Evolutionary conservation across 2,113 vertebrate genomes (phyloP), one percentile per base, ranked within the genome.

Genomic region (Scopus umbretta): DNA sequence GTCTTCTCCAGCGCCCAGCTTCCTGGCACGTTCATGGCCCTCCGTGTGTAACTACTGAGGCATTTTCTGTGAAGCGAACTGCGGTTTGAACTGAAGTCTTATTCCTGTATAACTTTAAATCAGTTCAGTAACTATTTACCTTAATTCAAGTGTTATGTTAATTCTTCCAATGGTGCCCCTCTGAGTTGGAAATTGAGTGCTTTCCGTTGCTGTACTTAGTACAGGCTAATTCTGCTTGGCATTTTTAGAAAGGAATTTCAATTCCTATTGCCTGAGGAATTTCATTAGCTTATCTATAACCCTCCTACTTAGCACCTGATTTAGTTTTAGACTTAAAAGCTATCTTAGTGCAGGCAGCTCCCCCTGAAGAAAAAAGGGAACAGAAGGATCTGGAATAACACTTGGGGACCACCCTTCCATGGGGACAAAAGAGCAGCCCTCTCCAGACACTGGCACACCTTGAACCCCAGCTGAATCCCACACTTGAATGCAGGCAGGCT

Each of bases 31-130:
- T 78, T 4, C 20, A 13, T 1, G 32, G n/a, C 43, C 67, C 55
- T 55, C 55, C 1, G 0, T 2, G 0, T 9, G 2, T 9, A 73
- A 86, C 8, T 38, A 22, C n/a, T 25, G 27, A 30, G 40, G 30
- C 34, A 22, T 42, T 81, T 83, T 52, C 70, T 45, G 25, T 16
- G 71, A 81, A 62, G 23, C 2, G 8, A 88, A 58, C 8, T 0
- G 3, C 6, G 18, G 80, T 67, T 61, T 66, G 43, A 70, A 76
- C 13, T 25, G 23, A 67, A 53, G 29, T 14, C 47, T 81, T 49
- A 40, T 6, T 67, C 32, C 20, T 49, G 34, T 63, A 22, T 40
- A 67, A 76, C 55, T 80, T 76, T 53, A 80, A 50, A 88, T 53
- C 61, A 70, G 42, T 30, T 78, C 42, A 55, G n/a, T 66, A 58